Evolutionary conservation across 2,888 invertebrate genomes (phyloP).

Genomic region (Dicyrtoma fusca): DNA sequence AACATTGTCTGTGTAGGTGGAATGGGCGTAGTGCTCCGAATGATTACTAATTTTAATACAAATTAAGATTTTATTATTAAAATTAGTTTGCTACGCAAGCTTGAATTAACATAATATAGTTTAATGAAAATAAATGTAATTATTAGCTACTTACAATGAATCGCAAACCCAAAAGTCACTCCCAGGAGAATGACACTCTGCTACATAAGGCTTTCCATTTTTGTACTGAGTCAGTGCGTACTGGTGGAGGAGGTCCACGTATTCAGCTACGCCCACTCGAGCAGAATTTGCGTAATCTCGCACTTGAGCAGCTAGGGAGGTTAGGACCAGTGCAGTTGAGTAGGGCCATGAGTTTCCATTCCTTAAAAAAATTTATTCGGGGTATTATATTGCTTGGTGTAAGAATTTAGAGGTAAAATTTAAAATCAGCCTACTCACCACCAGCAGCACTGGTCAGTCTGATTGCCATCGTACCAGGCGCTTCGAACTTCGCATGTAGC

Average conservation of each 20-base stretch:
- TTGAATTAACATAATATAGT: background rate
- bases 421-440: conserved; percentile 52
- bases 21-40: conserved; percentile 56
- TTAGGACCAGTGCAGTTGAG: conserved; percentile 47
- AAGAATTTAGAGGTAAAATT: background rate
- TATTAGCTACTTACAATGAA: conserved; percentile 39
- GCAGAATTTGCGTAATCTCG: conserved; percentile 41
- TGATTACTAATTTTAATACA: conserved; percentile 26
- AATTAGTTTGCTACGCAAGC: background rate
- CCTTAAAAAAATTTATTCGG: conserved; percentile 36
- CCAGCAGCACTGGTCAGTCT: conserved; percentile 53
- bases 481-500: conserved; percentile 52
- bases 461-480: conserved; percentile 53
- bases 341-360: conserved; percentile 56
- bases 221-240: conserved; percentile 53
- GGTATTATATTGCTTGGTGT: background rate
- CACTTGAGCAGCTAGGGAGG: conserved; percentile 47
- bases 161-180: conserved; percentile 53
- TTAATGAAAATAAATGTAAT: background rate
- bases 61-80: background rate
- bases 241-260: conserved; percentile 44
- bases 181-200: conserved; percentile 52
- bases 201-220: conserved; percentile 52
- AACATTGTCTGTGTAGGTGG: conserved; percentile 52
- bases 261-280: conserved; percentile 39